Percentiles rank a stretch among this genome's conserved stretches.
Conservation (phyloP, 2,888 invertebrate species). For the Silvanus unidentatus region DNA sequence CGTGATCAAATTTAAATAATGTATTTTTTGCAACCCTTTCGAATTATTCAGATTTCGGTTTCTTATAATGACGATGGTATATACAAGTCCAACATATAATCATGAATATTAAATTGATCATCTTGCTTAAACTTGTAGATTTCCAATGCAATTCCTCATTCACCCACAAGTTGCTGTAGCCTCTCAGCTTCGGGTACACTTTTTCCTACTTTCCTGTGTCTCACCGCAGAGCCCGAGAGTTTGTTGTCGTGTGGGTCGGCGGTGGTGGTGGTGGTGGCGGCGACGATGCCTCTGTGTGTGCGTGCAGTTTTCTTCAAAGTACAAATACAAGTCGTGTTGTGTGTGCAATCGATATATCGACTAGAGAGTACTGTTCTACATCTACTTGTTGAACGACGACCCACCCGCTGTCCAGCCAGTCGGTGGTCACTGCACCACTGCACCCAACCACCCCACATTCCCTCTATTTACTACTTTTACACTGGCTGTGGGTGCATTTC, state of each 20-base stretch:
- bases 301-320: slow-evolving; percentile 20
- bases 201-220: neutral
- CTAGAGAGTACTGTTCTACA: slow-evolving; percentile 44
- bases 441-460: slow-evolving; percentile 28
- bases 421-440: slow-evolving; percentile 29
- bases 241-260: neutral
- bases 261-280: no score
- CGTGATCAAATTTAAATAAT: slow-evolving; percentile 10
- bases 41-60: no score
- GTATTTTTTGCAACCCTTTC: no score
- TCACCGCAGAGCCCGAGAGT: neutral
- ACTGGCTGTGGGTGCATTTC: slow-evolving; percentile 35
- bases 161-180: no score
- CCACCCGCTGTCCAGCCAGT: slow-evolving; percentile 20
- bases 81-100: no score
- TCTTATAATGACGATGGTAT: no score
- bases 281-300: slow-evolving; percentile 8
- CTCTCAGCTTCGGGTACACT: no score
- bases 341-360: slow-evolving; percentile 45
- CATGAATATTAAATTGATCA: no score
- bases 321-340: slow-evolving; percentile 7
- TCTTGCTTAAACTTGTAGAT: no score
- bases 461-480: neutral
- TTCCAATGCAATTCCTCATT: no score
- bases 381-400: slow-evolving; percentile 43